These are phyloP conservation scores for Eumerus sabulonum DNA, from an alignment of 2,888 invertebrate species.

Conservation along the genomic window DNA sequence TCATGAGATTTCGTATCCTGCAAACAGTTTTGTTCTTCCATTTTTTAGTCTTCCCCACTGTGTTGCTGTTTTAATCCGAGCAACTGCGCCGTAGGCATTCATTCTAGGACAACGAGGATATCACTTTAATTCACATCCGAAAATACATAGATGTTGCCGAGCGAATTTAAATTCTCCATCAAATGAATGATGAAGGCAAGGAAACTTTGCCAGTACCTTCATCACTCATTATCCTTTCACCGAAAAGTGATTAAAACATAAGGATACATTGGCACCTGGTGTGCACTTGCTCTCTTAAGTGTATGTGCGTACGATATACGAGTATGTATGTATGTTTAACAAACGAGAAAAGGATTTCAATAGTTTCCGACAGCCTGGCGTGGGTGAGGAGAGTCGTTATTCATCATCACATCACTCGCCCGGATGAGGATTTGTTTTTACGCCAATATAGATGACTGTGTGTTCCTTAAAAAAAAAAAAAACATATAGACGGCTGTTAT, in stretches of 20 bases:
- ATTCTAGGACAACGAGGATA: not conserved
- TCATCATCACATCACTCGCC: conserved; percentile 36
- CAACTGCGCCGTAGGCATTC: too few species aligned
- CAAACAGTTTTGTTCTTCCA: not conserved
- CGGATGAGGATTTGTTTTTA: conserved; percentile 25
- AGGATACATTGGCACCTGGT: conserved; percentile 37
- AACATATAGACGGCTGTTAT: conserved; percentile 41
- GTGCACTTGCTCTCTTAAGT: too few species aligned
- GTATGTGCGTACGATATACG: conserved; percentile 14
- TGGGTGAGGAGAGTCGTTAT: conserved; percentile 17
- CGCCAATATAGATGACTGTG: not conserved
- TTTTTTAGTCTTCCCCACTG: conserved; percentile 7
- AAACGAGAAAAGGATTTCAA: conserved; percentile 36
- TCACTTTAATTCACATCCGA: conserved; percentile 10
- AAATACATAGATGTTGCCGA: too few species aligned
- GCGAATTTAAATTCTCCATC: conserved; percentile 10
- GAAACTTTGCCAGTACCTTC: conserved; percentile 6
- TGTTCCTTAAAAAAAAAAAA: conserved; percentile 39
- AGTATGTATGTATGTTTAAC: conserved; percentile 15
- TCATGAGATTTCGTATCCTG: not conserved
- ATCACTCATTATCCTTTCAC: conserved; percentile 52
- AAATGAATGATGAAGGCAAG: too few species aligned
- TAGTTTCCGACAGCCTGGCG: conserved; percentile 42
- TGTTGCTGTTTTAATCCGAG: conserved; percentile 7
- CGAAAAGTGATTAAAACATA: conserved; percentile 49